Conservation (phyloP, 2,888 invertebrate genomes). For the Ypsolopha scabrella region DNA sequence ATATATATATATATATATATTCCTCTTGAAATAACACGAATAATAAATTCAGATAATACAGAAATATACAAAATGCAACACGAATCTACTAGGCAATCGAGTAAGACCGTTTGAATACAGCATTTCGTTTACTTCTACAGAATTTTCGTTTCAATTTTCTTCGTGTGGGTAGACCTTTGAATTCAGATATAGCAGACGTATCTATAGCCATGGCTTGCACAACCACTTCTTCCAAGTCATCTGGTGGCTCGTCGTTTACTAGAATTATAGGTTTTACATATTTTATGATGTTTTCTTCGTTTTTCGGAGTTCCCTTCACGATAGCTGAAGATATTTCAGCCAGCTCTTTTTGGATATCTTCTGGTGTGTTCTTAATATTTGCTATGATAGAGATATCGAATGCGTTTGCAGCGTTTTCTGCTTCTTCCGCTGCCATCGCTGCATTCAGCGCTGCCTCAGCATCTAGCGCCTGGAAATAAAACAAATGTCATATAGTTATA, state of each 20-base stretch:
- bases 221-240: conserved; percentile 47
- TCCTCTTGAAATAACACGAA: too few species aligned
- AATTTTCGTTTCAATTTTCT: conserved; percentile 47
- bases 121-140: conserved; percentile 42
- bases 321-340: neutral
- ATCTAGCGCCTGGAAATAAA: conserved; percentile 41
- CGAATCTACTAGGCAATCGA: conserved; percentile 48
- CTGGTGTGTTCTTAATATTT: conserved; percentile 35
- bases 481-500: too few species aligned
- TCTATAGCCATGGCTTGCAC: neutral
- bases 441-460: conserved; percentile 42
- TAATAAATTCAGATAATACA: too few species aligned
- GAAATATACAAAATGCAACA: neutral
- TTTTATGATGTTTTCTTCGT: conserved; percentile 17
- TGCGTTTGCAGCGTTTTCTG: conserved; percentile 23
- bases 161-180: conserved; percentile 37
- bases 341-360: conserved; percentile 21
- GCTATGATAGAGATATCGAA: conserved; percentile 21
- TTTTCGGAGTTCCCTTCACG: conserved; percentile 9
- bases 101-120: conserved; percentile 54
- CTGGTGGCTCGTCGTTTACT: conserved; percentile 51
- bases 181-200: conserved; percentile 18
- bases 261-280: conserved; percentile 47
- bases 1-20: too few species aligned
- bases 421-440: conserved; percentile 16